Percentiles rank a stretch among this genome's conserved stretches.
Conservation (phyloP, 2,113 vertebrate genomes). For the Anser brachyrhynchus region DNA sequence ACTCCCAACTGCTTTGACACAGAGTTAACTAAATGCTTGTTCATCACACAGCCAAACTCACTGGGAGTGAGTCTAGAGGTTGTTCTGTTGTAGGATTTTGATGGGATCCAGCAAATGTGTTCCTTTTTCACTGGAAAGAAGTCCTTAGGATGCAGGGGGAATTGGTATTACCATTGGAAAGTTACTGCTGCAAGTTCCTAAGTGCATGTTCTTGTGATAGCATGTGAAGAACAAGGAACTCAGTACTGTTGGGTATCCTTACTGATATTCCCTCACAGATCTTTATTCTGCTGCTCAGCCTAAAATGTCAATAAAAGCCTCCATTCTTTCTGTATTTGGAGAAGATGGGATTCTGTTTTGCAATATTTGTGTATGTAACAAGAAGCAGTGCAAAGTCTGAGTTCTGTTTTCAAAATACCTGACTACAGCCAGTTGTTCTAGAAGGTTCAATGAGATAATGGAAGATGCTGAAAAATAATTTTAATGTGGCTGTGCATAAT, state of each 20-base stretch:
- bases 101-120: not conserved
- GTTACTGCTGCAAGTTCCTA: not conserved
- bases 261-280: fast-evolving
- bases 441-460: not conserved
- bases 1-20: not conserved
- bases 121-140: not conserved
- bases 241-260: not conserved
- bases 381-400: not conserved
- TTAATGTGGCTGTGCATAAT: not conserved
- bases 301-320: not conserved
- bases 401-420: not conserved
- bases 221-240: not conserved
- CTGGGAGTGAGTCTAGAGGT: not conserved
- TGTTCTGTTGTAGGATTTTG: not conserved
- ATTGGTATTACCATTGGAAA: not conserved
- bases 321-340: not conserved
- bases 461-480: not conserved
- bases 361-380: not conserved
- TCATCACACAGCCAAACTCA: not conserved
- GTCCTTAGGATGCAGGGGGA: not conserved
- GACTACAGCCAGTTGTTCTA: not conserved
- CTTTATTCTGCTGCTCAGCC: not conserved
- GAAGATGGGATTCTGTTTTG: not conserved
- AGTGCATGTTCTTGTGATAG: not conserved
- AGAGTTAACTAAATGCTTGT: not conserved